Conservation (phyloP, 2,797 vertebrate genomes). For the Balearica regulorum region DNA sequence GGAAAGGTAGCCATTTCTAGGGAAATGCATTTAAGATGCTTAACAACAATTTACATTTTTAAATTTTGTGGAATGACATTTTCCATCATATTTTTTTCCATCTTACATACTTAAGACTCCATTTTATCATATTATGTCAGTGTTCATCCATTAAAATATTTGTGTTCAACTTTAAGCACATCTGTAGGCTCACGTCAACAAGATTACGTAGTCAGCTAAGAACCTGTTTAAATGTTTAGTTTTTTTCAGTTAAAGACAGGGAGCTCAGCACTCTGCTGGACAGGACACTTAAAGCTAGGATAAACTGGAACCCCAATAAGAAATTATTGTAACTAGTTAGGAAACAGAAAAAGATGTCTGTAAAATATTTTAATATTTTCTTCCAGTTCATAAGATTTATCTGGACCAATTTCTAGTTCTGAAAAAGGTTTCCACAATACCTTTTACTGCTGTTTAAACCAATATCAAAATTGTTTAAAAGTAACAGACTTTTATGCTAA, state of each 20-base stretch:
- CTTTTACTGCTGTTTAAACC: not conserved
- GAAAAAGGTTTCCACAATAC: not conserved
- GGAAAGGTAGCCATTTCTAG: not conserved
- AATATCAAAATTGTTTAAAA: not conserved
- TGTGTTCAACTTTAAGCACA: not conserved
- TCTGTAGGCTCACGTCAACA: not conserved
- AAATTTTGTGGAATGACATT: not conserved
- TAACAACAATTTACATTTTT: not conserved
- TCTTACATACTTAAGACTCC: not conserved
- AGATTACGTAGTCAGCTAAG: not conserved
- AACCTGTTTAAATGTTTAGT: not conserved
- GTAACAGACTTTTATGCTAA: not conserved
- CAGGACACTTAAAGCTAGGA: not conserved
- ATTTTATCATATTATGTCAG: not conserved
- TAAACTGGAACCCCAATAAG: not conserved
- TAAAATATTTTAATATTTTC: not conserved
- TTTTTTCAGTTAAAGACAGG: not conserved
- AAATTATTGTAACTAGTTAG: not conserved
- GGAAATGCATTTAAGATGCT: not conserved
- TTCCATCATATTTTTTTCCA: not conserved
- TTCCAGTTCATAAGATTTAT: not conserved
- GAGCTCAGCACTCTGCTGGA: not conserved
- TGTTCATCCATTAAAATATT: not conserved
- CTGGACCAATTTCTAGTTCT: not conserved
- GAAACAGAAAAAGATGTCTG: not conserved